These are phyloP conservation scores for Tympanuchus pallidicinctus DNA, from an alignment of 2,113 vertebrate genomes.

Conservation along the genomic window DNA sequence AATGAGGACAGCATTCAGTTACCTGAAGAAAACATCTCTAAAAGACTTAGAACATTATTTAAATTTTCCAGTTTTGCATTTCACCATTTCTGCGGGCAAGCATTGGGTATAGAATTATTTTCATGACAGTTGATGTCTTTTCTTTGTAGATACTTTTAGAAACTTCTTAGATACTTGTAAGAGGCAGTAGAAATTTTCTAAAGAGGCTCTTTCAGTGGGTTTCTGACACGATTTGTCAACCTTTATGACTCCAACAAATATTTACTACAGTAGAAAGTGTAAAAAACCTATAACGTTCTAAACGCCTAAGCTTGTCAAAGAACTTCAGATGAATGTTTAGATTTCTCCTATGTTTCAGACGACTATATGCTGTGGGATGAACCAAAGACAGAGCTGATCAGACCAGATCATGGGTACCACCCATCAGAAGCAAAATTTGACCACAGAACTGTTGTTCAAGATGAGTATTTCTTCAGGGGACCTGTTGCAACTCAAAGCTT, in stretches of 20 bases:
- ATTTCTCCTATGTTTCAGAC: constrained; percentile 72
- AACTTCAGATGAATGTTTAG: background rate
- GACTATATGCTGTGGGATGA: constrained; percentile 73
- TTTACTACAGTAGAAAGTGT: background rate
- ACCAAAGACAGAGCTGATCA: constrained; percentile 43
- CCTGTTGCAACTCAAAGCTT: constrained; percentile 27
- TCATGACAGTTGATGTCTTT: background rate
- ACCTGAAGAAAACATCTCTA: background rate
- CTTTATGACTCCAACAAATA: background rate
- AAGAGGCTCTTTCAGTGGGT: background rate
- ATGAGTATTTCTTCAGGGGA: constrained; percentile 37
- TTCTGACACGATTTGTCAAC: background rate
- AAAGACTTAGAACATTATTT: background rate
- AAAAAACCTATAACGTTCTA: background rate
- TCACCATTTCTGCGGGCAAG: background rate
- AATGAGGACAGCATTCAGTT: background rate
- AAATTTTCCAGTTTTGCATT: background rate
- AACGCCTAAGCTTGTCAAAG: background rate
- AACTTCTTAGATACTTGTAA: too few species aligned
- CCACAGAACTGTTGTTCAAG: constrained; percentile 43
- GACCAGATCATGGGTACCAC: background rate
- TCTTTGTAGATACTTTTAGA: background rate
- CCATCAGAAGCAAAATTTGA: constrained; percentile 58
- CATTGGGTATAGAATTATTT: background rate
- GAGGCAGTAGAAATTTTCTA: background rate